Evolutionary conservation across 2,113 vertebrate species (phyloP).

Genomic region (Acrocephalus arundinaceus): DNA sequence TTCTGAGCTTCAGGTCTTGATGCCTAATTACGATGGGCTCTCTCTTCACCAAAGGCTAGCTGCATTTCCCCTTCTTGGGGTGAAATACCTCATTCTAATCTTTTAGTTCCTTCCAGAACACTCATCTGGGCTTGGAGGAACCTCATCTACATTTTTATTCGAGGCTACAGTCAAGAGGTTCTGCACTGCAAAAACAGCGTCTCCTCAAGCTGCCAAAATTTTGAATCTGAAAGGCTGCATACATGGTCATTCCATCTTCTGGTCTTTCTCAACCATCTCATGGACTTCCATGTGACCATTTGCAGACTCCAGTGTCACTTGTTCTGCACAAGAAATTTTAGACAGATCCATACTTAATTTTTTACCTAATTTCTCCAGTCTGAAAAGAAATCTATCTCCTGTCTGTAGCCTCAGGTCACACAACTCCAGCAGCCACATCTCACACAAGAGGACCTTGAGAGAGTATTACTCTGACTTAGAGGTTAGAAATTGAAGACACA

Average conservation of each 20-base stretch:
- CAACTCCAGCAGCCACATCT: neutral
- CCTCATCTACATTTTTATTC: neutral
- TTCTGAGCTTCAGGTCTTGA: neutral
- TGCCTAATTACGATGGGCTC: accelerated
- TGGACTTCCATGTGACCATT: neutral
- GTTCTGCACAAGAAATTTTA: neutral
- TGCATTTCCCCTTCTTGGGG: neutral
- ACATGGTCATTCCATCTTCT: neutral
- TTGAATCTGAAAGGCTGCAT: neutral
- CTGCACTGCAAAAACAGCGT: neutral
- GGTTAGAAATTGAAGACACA: neutral
- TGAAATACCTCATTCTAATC: accelerated
- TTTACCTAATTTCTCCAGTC: neutral
- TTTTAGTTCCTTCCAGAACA: neutral
- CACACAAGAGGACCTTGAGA: neutral
- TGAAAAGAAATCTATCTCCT: neutral
- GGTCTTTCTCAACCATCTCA: neutral
- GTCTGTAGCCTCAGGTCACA: neutral
- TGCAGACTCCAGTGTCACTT: neutral
- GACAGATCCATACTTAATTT: neutral
- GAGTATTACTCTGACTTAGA: neutral
- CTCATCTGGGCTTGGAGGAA: neutral
- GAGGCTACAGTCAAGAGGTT: neutral
- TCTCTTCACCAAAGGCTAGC: neutral
- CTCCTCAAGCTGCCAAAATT: neutral